Conservation (phyloP, 2,797 vertebrate species). For the Acrossocheilus wenchowensis region DNA sequence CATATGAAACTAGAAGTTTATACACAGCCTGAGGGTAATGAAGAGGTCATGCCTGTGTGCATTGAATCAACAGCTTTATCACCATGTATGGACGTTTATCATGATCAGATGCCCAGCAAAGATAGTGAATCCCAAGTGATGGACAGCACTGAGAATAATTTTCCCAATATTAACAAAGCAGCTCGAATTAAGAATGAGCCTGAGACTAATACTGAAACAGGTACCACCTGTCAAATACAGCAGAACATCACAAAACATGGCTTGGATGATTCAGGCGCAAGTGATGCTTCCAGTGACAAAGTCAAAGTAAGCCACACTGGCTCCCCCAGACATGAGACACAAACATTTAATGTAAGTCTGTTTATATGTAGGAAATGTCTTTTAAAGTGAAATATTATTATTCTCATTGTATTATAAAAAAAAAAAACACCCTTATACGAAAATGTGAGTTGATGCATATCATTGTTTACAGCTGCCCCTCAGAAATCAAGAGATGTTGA, state of each 20-base stretch:
- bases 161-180: background rate
- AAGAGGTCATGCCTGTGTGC: background rate
- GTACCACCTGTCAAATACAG: background rate
- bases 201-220: background rate
- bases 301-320: background rate
- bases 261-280: background rate
- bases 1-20: slow-evolving; percentile 45
- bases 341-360: background rate
- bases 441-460: background rate
- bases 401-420: background rate
- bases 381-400: background rate
- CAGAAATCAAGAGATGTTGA: slow-evolving; percentile 31
- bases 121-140: slow-evolving; percentile 2
- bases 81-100: background rate
- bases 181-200: slow-evolving; percentile 37
- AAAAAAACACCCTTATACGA: background rate
- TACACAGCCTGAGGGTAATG: slow-evolving; percentile 4
- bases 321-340: background rate
- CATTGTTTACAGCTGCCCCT: slow-evolving; percentile 15
- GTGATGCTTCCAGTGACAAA: background rate
- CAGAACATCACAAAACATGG: background rate
- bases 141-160: background rate
- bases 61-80: slow-evolving; percentile 2
- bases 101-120: slow-evolving; percentile 16
- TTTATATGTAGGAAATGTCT: background rate